Base-by-base conservation (phyloP, 2,113 vertebrate species). In the Zapornia atra region DNA sequence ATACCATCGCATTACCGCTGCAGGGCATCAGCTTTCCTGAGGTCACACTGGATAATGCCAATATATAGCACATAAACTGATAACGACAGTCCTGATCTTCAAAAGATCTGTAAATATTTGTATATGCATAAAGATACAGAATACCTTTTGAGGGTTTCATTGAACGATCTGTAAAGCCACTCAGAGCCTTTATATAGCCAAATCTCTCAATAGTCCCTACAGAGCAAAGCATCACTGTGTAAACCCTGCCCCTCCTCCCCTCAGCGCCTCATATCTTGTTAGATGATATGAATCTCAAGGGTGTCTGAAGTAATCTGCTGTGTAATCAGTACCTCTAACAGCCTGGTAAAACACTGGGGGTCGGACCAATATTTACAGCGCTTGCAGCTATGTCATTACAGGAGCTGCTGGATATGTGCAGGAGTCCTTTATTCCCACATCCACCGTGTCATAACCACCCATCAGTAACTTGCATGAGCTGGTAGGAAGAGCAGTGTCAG, bases 1-100 rank as follows among this genome's bases (percentile, higher is more conserved):
- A 98, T 98, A 98, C 98, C 95, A 97, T 94, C 79, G 97, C 98
- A 98, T 71, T 94, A 97, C 97, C 33, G 15, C 92, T 78, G 84
- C 86, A 66, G 65, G 80, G 84, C 65, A 57, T 97, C 90, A 76
- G 97, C 98, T 98, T 98, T 88, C 97, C 97, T 97, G 97, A 90
- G 98, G 98, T 98, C 98, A 98, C 91, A 56, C 96, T 96, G 97
- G 78, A 59, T 82, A 88, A 46, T 86, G 93, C 92, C 94, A 90
- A 83, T 85, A 91, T 76, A 77, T n/a, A 94, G 82, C 88, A 53
- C 78, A 22, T 82, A 91, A 90, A 92, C 89, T 51, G 92, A 85
- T 76, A 84, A 90, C 31, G 10, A 64, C 71, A 64, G 76, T 82
- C 64, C 89, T 82, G 90, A 91, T 69, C 91, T 96, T 92, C 80